These are phyloP conservation scores for Thysanoteuthis rhombus DNA, from an alignment of 2,888 invertebrate genomes.

Conservation along the genomic window DNA sequence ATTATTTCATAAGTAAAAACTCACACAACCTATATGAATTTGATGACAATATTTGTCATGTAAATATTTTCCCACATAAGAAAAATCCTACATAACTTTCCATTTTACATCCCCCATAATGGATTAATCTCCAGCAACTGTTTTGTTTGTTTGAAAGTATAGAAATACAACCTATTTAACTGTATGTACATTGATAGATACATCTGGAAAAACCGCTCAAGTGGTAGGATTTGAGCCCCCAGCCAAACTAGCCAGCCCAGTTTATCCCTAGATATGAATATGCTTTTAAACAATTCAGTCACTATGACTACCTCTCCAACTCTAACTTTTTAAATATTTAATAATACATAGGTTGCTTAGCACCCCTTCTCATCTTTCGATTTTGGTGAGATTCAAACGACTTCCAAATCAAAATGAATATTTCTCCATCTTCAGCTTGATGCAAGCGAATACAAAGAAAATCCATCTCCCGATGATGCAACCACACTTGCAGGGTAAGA, in stretches of 20 bases:
- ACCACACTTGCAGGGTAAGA: neutral
- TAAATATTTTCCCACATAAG: neutral
- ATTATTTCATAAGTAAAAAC: too few species aligned
- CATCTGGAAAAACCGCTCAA: neutral
- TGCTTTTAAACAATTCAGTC: neutral
- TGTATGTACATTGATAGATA: neutral
- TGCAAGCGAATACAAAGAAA: slow-evolving; percentile 22
- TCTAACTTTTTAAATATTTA: neutral
- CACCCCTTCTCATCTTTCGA: neutral
- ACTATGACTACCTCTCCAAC: neutral
- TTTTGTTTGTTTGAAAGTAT: neutral
- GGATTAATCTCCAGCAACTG: neutral
- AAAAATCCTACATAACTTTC: neutral
- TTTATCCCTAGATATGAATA: neutral
- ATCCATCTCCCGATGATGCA: slow-evolving; percentile 1
- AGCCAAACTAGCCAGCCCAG: neutral
- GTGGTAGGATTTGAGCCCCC: neutral
- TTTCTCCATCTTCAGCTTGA: slow-evolving; percentile 25
- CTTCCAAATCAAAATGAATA: neutral
- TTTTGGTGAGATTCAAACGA: neutral
- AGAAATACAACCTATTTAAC: neutral
- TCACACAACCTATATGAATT: neutral
- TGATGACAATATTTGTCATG: neutral
- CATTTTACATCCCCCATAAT: neutral
- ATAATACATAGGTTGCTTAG: neutral